Conservation (phyloP, 2,888 invertebrate genomes). For the Parnassius glacialis region DNA sequence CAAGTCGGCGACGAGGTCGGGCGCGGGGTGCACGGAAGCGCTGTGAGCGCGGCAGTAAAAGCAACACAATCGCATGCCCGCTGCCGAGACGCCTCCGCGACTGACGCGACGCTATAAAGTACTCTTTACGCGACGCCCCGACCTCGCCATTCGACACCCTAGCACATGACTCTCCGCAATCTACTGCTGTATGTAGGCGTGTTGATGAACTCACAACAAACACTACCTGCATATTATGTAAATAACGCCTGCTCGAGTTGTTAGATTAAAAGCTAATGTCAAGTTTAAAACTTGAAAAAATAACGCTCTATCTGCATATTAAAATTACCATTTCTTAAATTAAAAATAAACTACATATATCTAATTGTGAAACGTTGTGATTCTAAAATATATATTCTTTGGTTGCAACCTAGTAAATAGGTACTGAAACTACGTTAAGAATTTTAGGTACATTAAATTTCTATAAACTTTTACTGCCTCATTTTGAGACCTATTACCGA, state of each 20-base stretch:
- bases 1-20: conserved; percentile 71
- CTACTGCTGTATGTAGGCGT: conserved; percentile 44
- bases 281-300: conserved; percentile 11
- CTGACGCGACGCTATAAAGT: conserved; percentile 37
- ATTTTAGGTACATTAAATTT: conserved; percentile 21
- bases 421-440: background rate
- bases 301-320: background rate
- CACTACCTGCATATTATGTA: conserved; percentile 62
- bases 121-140: conserved; percentile 43
- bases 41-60: conserved; percentile 64
- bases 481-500: conserved; percentile 44
- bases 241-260: conserved; percentile 32
- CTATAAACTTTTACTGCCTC: conserved; percentile 32
- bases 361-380: too few relatives aligned
- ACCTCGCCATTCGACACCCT: conserved; percentile 33
- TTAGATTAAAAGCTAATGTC: conserved; percentile 14
- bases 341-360: too few relatives aligned
- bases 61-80: conserved; percentile 56
- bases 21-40: conserved; percentile 46
- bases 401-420: background rate
- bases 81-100: conserved; percentile 56
- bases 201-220: conserved; percentile 55
- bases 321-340: too few relatives aligned
- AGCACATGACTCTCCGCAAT: conserved; percentile 36
- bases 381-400: too few relatives aligned